A percentile compares a stretch with the other conserved stretches of the same genome.
Evolutionary conservation across 2,797 vertebrate genomes (phyloP).

Genomic region (Xerus rutilus): DNA sequence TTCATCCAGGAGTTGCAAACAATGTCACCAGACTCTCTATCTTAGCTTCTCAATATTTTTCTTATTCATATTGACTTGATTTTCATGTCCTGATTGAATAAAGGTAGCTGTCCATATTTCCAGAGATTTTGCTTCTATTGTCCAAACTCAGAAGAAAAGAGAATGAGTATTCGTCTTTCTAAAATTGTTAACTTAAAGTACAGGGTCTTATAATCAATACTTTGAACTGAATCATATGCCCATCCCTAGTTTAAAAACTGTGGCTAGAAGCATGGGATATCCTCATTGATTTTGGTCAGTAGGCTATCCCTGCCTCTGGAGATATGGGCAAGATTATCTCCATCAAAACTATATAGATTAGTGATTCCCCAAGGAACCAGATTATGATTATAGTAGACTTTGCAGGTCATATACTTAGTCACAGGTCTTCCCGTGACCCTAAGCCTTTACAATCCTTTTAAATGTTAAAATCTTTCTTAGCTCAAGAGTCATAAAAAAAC

Average conservation of each 20-base stretch:
- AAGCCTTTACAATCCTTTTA: neutral
- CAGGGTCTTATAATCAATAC: neutral
- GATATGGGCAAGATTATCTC: neutral
- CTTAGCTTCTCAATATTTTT: neutral
- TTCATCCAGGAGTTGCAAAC: neutral
- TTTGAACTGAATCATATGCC: neutral
- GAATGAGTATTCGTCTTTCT: neutral
- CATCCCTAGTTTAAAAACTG: neutral
- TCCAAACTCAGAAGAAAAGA: neutral
- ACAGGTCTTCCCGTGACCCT: neutral
- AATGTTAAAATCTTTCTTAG: neutral
- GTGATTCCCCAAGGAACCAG: neutral
- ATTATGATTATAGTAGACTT: neutral
- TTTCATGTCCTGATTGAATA: neutral
- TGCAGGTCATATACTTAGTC: neutral
- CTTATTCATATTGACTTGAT: neutral
- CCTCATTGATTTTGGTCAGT: neutral
- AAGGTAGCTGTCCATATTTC: neutral
- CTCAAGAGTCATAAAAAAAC: neutral
- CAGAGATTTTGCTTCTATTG: constrained; percentile 2
- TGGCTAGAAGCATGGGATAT: neutral
- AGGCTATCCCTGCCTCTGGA: neutral
- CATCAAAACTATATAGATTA: neutral
- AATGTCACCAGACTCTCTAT: neutral
- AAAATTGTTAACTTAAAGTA: constrained; percentile 27